phyloP scores from a whole-genome alignment of 1,140 invertebrate genomes.

The Ylistrum balloti region DNA sequence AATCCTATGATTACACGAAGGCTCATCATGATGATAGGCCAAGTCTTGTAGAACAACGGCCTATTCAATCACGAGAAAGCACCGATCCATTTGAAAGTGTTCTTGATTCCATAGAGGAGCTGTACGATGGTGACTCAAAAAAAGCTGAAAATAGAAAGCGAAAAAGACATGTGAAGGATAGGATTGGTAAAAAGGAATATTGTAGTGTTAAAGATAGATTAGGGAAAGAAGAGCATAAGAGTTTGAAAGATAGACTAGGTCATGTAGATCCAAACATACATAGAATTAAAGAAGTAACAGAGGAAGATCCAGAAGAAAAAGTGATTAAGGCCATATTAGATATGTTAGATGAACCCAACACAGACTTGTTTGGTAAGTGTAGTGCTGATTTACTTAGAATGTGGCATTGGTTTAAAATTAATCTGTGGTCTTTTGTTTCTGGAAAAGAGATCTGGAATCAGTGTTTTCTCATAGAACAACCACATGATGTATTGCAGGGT shows the following conservation, averaged over 20 bases:
- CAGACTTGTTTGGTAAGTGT: constrained; percentile 72
- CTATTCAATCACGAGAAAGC: constrained; percentile 50
- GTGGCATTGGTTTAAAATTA: no score
- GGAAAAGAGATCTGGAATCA: no score
- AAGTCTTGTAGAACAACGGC: constrained; percentile 44
- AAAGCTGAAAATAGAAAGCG: constrained; percentile 45
- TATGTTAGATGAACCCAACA: constrained; percentile 70
- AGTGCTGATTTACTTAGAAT: no score
- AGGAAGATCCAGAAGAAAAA: constrained; percentile 61
- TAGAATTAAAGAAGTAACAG: constrained; percentile 57
- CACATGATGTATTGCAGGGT: no score
- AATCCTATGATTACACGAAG: constrained; percentile 72
- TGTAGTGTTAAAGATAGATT: not conserved
- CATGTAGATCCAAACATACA: constrained; percentile 4
- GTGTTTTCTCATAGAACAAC: no score
- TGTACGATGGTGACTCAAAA: constrained; percentile 16
- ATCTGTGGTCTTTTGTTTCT: no score
- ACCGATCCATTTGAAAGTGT: constrained; percentile 60
- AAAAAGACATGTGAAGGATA: constrained; percentile 62
- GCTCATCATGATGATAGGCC: constrained; percentile 68
- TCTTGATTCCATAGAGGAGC: constrained; percentile 51
- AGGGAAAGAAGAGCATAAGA: not conserved
- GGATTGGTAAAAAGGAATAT: constrained; percentile 4
- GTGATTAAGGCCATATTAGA: constrained; percentile 67
- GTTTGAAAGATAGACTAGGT: constrained; percentile 53